Percentiles rank a stretch among this genome's conserved stretches.
Conservation (phyloP, 2,888 invertebrate species). For the Tyria jacobaeae region DNA sequence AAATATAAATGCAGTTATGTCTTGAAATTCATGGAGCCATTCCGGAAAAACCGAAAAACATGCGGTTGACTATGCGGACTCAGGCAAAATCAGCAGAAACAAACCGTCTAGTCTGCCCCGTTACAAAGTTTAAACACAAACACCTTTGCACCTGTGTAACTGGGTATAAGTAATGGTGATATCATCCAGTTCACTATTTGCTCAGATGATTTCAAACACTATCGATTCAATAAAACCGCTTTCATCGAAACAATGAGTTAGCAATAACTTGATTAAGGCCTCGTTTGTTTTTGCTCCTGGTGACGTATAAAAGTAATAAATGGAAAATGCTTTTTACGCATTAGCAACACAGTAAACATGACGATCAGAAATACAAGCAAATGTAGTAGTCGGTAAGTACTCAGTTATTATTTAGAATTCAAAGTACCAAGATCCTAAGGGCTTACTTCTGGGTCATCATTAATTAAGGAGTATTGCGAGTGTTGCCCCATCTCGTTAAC, state of each 20-base stretch:
- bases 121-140: constrained; percentile 13
- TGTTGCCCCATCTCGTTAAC: constrained; percentile 28
- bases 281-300: too few species aligned
- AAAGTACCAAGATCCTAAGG: constrained; percentile 14
- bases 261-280: constrained; percentile 61
- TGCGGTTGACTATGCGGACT: neutral
- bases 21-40: too few species aligned
- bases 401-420: too few species aligned
- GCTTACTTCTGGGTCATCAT: constrained; percentile 26
- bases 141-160: constrained; percentile 57
- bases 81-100: neutral
- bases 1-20: too few species aligned
- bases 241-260: constrained; percentile 72
- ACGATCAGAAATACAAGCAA: too few species aligned
- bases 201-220: constrained; percentile 66
- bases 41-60: too few species aligned
- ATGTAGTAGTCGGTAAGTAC: too few species aligned
- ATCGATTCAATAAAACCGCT: constrained; percentile 60
- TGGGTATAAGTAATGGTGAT: constrained; percentile 59
- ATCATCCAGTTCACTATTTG: constrained; percentile 68
- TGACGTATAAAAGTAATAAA: neutral
- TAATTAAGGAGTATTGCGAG: constrained; percentile 31
- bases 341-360: neutral
- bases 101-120: constrained; percentile 1
- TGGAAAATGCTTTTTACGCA: neutral